Evolutionary conservation across 2,113 vertebrate genomes (phyloP), one percentile per base, ranked within the genome.

Genomic region (Brachirus orientalis): DNA sequence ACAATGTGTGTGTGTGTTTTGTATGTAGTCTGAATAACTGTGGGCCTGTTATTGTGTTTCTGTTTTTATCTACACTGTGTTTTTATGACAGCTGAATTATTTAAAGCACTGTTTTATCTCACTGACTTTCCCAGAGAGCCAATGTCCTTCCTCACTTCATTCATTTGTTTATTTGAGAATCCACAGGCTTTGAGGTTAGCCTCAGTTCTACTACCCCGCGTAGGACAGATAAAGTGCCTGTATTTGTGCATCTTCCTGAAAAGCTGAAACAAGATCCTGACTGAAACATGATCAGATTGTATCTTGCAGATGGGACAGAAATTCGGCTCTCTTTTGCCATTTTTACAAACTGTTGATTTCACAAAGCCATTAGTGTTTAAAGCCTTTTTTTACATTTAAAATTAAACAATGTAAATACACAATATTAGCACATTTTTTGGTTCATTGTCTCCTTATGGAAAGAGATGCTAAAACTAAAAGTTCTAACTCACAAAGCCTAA

Each of bases 81-180:
- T 56, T 72, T 67, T 63, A 75, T 68, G 16, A 56, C 3, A 17
- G 37, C 65, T 54, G 5, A 58, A 44, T 56, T 51, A 72, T 78
- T 61, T 80, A 71, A 73, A 78, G 8, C n/a, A 64, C 44, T 54
- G 38, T 73, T 75, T 84, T 63, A 69, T 73, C 43, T 43, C 2
- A 17, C 51, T 28, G 14, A 61, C 10, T 20, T 52, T 8, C 22
- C 22, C 19, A 12, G 11, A 43, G 33, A 66, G 46, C 12, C 38
- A 58, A 45, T 53, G 56, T 70, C 22, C 36, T 44, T 17, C 33
- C 19, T 5, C 28, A 3, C 28, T 9, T 16, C 9, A 3, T 43
- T 11, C 17, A 17, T 19, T 10, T 13, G 16, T 47, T 17, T 47
- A 47, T 47, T 47, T 11, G 12, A 46, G 16, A 18, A n/a, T 8